These are phyloP conservation scores for Coilia nasus DNA, from an alignment of 2,797 vertebrate genomes.

Conservation along the genomic window DNA sequence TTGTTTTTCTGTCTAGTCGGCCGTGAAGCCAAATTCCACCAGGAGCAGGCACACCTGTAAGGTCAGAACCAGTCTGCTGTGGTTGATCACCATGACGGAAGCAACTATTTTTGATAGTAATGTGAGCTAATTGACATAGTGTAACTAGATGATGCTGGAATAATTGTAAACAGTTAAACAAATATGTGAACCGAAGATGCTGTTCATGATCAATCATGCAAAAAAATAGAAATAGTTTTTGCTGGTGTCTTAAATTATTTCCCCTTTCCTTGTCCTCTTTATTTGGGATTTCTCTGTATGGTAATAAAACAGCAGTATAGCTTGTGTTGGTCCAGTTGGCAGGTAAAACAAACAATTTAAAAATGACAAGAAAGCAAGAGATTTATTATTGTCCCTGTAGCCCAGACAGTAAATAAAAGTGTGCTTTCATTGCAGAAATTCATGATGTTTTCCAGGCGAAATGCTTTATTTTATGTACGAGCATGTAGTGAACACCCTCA, in stretches of 20 bases:
- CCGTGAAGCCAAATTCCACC: constrained; percentile 16
- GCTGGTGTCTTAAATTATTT: background rate
- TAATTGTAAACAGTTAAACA: constrained; percentile 47
- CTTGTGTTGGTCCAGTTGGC: background rate
- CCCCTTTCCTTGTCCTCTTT: background rate
- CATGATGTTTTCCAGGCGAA: constrained; percentile 33
- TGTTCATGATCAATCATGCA: background rate
- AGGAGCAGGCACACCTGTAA: constrained; percentile 1
- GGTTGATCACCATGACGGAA: constrained; percentile 24
- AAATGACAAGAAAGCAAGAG: background rate
- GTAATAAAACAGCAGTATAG: background rate
- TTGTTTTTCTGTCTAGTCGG: constrained; percentile 35
- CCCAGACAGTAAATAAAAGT: background rate
- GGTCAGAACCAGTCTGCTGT: constrained; percentile 28
- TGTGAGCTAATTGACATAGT: constrained; percentile 37
- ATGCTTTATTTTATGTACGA: constrained; percentile 11
- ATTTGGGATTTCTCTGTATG: background rate
- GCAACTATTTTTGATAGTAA: background rate
- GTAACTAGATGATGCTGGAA: constrained; percentile 22
- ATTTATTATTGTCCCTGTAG: background rate
- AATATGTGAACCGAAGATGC: constrained; percentile 29
- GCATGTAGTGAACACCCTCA: constrained; percentile 20
- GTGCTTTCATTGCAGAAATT: constrained; percentile 17
- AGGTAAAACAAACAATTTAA: background rate
- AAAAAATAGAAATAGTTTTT: background rate